phyloP scores from a whole-genome alignment of 2,888 invertebrate species.

The Trissoscelio sp. region DNA sequence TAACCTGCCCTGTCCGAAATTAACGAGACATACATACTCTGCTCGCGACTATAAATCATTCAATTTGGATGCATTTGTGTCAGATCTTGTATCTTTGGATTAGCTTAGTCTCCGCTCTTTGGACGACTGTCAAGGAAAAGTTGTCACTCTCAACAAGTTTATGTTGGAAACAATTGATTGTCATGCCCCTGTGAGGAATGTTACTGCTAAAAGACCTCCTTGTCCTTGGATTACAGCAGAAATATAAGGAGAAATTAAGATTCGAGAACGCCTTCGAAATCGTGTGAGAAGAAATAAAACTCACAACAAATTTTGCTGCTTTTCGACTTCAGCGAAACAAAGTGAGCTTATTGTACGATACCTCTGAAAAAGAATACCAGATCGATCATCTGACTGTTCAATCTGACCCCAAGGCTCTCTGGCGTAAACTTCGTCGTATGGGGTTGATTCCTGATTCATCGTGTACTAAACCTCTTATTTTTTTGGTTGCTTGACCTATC shows the following conservation, averaged over 20 bases:
- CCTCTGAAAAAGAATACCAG: too few relatives aligned
- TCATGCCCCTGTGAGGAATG: neutral
- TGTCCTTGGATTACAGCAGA: neutral
- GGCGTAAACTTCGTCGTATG: constrained; percentile 2
- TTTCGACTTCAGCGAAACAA: neutral
- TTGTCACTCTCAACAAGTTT: neutral
- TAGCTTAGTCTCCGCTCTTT: too few relatives aligned
- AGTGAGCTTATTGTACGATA: neutral
- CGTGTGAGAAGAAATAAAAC: neutral
- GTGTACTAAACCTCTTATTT: neutral
- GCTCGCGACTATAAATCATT: neutral
- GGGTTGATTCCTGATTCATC: neutral
- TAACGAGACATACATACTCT: too few relatives aligned
- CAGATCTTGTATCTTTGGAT: neutral
- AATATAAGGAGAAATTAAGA: neutral
- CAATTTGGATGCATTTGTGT: neutral
- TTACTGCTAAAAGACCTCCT: neutral
- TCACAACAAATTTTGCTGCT: neutral
- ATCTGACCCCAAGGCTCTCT: neutral
- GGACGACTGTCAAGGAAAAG: too few relatives aligned
- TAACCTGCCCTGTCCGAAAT: neutral
- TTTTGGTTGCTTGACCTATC: too few relatives aligned
- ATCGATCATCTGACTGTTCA: too few relatives aligned
- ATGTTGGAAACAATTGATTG: too few relatives aligned
- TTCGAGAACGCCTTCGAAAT: neutral